phyloP scores from a whole-genome alignment of 2,113 vertebrate genomes.

The Gnathonemus echidnorhynchus region DNA sequence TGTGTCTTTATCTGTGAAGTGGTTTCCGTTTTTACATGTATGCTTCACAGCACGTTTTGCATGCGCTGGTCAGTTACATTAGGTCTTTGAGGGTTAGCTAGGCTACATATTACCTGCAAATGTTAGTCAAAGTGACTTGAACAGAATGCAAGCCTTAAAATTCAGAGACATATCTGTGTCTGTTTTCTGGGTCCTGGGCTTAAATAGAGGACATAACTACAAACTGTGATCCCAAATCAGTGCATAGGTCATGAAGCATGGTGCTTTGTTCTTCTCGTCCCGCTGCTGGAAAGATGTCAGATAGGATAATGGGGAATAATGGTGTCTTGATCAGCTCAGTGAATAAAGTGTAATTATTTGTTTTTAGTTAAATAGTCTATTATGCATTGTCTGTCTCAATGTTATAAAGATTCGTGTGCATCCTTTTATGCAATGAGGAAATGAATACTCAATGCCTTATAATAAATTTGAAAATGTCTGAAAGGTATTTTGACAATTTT shows the following conservation, averaged over 20 bases:
- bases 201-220: background rate
- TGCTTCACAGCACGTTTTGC: background rate
- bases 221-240: background rate
- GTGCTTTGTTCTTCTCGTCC: background rate
- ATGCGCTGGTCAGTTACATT: background rate
- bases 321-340: background rate
- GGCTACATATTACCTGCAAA: background rate
- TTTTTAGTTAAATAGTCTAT: background rate
- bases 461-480: slow-evolving; percentile 14
- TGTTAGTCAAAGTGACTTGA: background rate
- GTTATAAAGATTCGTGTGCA: background rate
- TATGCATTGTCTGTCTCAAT: slow-evolving; percentile 2
- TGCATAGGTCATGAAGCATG: background rate
- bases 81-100: background rate
- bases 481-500: background rate
- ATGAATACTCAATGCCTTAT: slow-evolving; percentile 25
- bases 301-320: background rate
- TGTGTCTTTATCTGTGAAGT: background rate
- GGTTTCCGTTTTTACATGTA: background rate
- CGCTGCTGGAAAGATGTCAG: background rate
- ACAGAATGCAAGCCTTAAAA: slow-evolving; percentile 1
- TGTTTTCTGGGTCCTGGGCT: background rate
- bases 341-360: background rate
- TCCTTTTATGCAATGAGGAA: slow-evolving; percentile 5
- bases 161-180: background rate